phyloP scores from a whole-genome alignment of 2,797 vertebrate species.

The Salmo trutta region DNA sequence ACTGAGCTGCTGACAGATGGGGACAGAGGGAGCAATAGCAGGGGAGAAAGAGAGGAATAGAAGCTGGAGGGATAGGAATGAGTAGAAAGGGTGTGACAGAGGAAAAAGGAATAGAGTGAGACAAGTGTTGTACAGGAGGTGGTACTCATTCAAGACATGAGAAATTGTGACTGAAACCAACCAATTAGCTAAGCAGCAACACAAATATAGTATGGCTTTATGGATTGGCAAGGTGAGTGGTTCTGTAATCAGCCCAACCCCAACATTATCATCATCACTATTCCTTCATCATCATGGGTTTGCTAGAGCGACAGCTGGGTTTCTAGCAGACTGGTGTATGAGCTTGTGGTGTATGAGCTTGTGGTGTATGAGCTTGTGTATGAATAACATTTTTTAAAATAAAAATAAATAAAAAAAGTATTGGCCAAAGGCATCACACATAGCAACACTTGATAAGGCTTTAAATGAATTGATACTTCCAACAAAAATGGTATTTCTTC shows the following conservation, averaged over 20 bases:
- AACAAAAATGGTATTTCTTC: background rate
- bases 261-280: background rate
- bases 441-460: constrained; percentile 42
- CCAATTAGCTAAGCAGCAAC: background rate
- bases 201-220: constrained; percentile 5
- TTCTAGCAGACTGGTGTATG: background rate
- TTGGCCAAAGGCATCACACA: constrained; percentile 22
- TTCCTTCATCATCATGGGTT: background rate
- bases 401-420: constrained; percentile 12
- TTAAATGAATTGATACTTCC: constrained; percentile 18
- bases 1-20: constrained; percentile 18
- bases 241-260: background rate
- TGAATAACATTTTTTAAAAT: constrained; percentile 9
- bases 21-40: background rate
- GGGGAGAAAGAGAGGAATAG: background rate
- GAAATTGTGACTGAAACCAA: background rate
- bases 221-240: background rate
- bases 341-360: background rate
- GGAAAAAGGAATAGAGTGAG: constrained; percentile 2
- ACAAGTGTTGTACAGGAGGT: background rate
- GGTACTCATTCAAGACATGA: background rate
- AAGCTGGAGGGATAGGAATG: background rate
- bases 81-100: background rate
- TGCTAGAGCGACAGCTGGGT: background rate
- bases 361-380: background rate